Percentiles rank a stretch among this genome's conserved stretches.
phyloP scores from a whole-genome alignment of 2,797 vertebrate species.

The Amblyraja radiata region DNA sequence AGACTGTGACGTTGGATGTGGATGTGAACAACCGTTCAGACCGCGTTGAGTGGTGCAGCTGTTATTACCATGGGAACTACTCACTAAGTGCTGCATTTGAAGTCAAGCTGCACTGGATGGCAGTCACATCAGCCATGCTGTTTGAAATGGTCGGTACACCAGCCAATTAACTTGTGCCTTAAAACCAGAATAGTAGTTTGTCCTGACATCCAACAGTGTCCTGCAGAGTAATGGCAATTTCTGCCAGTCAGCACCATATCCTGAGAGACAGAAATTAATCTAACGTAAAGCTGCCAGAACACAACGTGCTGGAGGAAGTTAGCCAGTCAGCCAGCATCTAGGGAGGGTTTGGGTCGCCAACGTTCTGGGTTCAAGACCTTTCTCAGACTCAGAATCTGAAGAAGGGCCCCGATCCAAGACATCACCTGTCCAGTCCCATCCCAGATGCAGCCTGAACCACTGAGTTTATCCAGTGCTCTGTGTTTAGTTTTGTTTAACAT shows the following conservation, averaged over 20 bases:
- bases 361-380: too few species aligned
- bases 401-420: too few species aligned
- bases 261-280: not conserved
- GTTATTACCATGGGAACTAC: constrained; percentile 94
- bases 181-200: too few species aligned
- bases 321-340: too few species aligned
- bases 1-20: constrained; percentile 86
- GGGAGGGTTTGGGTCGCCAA: too few species aligned
- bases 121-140: constrained; percentile 85
- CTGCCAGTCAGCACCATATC: not conserved
- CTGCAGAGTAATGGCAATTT: not conserved
- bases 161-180: not conserved
- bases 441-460: too few species aligned
- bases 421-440: too few species aligned
- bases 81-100: constrained; percentile 85
- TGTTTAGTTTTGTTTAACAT: too few species aligned
- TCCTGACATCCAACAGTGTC: not conserved
- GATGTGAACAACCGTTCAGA: constrained; percentile 92
- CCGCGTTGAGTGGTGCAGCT: constrained; percentile 92
- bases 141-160: constrained; percentile 86
- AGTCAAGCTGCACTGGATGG: constrained; percentile 98
- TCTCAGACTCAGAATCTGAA: too few species aligned
- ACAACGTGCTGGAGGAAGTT: too few species aligned
- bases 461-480: too few species aligned
- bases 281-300: not conserved